phyloP scores from a whole-genome alignment of 2,888 invertebrate genomes.

The Hypomecis atomaria region DNA sequence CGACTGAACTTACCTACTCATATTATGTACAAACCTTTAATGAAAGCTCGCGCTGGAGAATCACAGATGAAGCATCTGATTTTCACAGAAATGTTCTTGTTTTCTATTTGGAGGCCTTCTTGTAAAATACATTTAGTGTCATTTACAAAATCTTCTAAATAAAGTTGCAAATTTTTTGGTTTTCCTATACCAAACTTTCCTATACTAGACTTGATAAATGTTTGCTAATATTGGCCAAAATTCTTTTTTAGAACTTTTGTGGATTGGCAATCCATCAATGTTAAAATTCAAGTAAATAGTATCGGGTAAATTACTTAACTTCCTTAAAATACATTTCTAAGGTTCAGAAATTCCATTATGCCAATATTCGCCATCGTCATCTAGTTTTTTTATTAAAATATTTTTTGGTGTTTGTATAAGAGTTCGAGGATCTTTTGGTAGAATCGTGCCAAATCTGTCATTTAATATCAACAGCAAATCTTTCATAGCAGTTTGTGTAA shows the following conservation, averaged over 20 bases:
- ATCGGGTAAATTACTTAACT: background rate
- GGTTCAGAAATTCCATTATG: background rate
- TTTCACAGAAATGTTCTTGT: constrained; percentile 7
- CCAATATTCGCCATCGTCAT: background rate
- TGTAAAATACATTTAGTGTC: constrained; percentile 10
- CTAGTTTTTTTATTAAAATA: too few relatives aligned
- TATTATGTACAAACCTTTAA: constrained; percentile 8
- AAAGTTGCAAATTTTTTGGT: constrained; percentile 28
- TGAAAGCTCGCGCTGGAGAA: constrained; percentile 5
- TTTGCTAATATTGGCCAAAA: constrained; percentile 41
- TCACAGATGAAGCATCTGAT: constrained; percentile 33
- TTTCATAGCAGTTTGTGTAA: too few relatives aligned
- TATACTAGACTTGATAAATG: constrained; percentile 33
- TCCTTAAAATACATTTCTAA: background rate
- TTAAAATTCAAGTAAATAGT: constrained; percentile 29
- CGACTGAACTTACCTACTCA: too few relatives aligned
- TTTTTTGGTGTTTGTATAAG: too few relatives aligned
- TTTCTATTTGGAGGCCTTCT: background rate
- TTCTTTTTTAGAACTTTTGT: constrained; percentile 38
- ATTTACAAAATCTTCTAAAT: constrained; percentile 29
- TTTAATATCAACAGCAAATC: too few relatives aligned
- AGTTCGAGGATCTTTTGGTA: too few relatives aligned
- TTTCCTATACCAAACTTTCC: constrained; percentile 33
- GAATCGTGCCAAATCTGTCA: too few relatives aligned
- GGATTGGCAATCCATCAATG: constrained; percentile 41